Percentiles rank a stretch among this genome's conserved stretches.
phyloP scores from a whole-genome alignment of 2,113 vertebrate species.

The Narcine bancroftii region DNA sequence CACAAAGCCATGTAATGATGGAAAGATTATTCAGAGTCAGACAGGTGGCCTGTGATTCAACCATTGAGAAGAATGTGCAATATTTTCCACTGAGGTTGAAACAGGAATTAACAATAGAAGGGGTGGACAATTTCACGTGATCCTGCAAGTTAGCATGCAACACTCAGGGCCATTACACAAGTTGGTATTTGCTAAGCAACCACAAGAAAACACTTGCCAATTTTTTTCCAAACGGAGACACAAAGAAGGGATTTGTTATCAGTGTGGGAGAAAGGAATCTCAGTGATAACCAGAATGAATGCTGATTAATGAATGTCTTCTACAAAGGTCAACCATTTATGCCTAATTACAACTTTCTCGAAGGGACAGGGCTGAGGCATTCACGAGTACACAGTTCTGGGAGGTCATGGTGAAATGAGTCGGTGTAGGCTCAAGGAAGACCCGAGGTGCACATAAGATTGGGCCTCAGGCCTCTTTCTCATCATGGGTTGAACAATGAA shows the following conservation, averaged over 20 bases:
- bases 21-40: neutral
- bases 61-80: neutral
- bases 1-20: neutral
- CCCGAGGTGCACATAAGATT: neutral
- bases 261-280: neutral
- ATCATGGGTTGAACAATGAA: too few relatives aligned
- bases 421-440: neutral
- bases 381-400: neutral
- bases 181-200: neutral
- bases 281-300: neutral
- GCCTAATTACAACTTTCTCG: neutral
- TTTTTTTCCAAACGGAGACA: neutral
- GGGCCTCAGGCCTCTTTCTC: neutral
- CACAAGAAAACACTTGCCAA: neutral
- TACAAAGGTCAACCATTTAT: neutral
- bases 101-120: neutral
- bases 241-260: slow-evolving; percentile 21
- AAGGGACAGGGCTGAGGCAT: neutral
- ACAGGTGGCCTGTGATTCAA: slow-evolving; percentile 14
- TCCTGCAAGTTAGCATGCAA: neutral
- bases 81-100: slow-evolving; percentile 4
- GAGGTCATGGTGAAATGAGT: neutral
- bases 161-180: neutral
- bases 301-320: neutral
- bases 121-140: neutral